Conservation (phyloP, 2,888 invertebrate genomes). For the Phengaris alcon region DNA sequence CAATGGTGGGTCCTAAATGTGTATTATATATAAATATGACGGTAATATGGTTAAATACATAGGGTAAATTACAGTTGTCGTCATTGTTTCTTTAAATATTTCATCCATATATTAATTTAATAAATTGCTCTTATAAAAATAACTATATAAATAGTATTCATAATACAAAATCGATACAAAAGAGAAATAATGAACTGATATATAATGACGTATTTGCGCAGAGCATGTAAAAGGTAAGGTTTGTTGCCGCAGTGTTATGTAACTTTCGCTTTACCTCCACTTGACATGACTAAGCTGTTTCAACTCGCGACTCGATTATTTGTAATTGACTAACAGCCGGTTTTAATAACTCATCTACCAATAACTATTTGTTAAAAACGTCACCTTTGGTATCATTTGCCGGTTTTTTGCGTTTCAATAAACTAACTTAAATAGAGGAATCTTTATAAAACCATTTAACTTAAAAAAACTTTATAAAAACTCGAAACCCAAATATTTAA, state of each 20-base stretch:
- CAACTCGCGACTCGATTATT: slow-evolving; percentile 4
- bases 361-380: too few species aligned
- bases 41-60: not conserved
- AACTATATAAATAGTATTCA: not conserved
- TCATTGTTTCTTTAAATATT: not conserved
- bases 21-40: not conserved
- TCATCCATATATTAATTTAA: not conserved
- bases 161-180: not conserved
- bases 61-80: not conserved
- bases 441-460: too few species aligned
- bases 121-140: not conserved
- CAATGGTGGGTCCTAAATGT: not conserved
- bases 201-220: slow-evolving; percentile 26
- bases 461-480: too few species aligned
- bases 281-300: slow-evolving; percentile 29
- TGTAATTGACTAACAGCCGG: not conserved
- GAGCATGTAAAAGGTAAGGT: slow-evolving; percentile 39
- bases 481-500: too few species aligned
- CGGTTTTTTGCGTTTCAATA: too few species aligned
- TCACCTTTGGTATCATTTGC: too few species aligned
- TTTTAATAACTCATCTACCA: too few species aligned
- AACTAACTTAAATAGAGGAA: too few species aligned
- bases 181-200: slow-evolving; percentile 28
- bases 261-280: slow-evolving; percentile 41
- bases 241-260: slow-evolving; percentile 59